These are phyloP conservation scores for Brachyhypopomus gauderio DNA, from an alignment of 2,113 vertebrate species.

Conservation along the genomic window DNA sequence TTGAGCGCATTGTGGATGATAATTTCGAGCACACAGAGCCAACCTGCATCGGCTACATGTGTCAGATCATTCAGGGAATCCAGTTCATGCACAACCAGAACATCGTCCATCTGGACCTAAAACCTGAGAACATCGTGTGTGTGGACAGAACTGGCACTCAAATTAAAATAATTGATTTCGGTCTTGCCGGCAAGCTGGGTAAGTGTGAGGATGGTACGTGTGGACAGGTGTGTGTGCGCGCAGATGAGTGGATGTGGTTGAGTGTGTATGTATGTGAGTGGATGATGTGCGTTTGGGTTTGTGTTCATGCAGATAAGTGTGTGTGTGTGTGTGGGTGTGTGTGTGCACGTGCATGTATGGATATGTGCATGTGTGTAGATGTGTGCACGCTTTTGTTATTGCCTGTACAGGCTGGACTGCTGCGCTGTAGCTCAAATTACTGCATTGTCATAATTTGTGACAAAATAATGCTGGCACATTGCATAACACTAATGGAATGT, in stretches of 20 bases:
- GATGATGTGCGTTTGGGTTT: neutral
- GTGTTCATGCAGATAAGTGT: neutral
- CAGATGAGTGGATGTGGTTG: neutral
- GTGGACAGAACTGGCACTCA: slow-evolving; percentile 84
- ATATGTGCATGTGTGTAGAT: slow-evolving; percentile 18
- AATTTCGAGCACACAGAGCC: slow-evolving; percentile 86
- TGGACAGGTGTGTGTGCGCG: neutral
- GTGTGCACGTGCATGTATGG: neutral
- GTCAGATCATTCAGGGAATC: slow-evolving; percentile 90
- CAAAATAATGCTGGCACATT: neutral
- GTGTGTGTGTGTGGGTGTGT: neutral
- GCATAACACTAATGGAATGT: neutral
- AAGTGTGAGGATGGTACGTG: slow-evolving; percentile 36
- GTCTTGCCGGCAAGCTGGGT: slow-evolving; percentile 87
- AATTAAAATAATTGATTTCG: slow-evolving; percentile 97
- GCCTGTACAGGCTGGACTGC: too few species aligned
- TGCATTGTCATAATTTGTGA: neutral
- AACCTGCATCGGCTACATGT: slow-evolving; percentile 85
- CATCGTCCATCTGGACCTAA: slow-evolving; percentile 92
- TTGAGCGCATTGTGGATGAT: slow-evolving; percentile 93
- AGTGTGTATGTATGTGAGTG: neutral
- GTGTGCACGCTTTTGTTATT: neutral
- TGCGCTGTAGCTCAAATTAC: too few species aligned
- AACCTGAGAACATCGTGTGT: slow-evolving; percentile 96
- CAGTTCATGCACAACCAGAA: slow-evolving; percentile 88